Evolutionary conservation across 23 tunicate species (phyloP).

Genomic region (Diplosoma virens): DNA sequence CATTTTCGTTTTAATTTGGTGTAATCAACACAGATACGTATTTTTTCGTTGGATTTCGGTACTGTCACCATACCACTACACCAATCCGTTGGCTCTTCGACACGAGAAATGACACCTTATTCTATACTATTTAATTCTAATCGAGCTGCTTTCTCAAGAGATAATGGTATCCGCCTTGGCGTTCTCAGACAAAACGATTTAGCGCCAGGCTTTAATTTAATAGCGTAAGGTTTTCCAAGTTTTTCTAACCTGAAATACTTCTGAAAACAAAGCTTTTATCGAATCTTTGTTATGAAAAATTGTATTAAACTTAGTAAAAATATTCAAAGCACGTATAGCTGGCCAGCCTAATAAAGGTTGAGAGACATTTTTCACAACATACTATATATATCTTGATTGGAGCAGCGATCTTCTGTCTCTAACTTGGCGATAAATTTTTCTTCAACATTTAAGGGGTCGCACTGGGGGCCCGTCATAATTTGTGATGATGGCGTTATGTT

Average conservation of each 20-base stretch:
- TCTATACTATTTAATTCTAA: conserved; percentile 20
- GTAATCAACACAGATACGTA: conserved; percentile 43
- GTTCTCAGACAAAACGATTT: conserved; percentile 33
- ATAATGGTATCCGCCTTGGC: conserved; percentile 28
- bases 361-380: too few species aligned
- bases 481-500: too few species aligned
- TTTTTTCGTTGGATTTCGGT: conserved; percentile 26
- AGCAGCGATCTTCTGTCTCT: too few species aligned
- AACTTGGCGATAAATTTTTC: too few species aligned
- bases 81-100: conserved; percentile 32
- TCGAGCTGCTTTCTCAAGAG: conserved; percentile 10
- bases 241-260: conserved; percentile 18
- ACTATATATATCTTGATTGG: too few species aligned
- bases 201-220: conserved; percentile 23
- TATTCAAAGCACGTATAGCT: neutral
- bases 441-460: too few species aligned
- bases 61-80: conserved; percentile 35
- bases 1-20: conserved; percentile 18
- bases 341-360: conserved; percentile 26
- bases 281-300: neutral
- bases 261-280: neutral
- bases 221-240: neutral
- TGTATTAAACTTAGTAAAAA: neutral
- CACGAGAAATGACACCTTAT: conserved; percentile 18
- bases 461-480: too few species aligned